These are phyloP conservation scores for Xestobium rufovillosum DNA, from an alignment of 2,888 invertebrate species.

Conservation along the genomic window DNA sequence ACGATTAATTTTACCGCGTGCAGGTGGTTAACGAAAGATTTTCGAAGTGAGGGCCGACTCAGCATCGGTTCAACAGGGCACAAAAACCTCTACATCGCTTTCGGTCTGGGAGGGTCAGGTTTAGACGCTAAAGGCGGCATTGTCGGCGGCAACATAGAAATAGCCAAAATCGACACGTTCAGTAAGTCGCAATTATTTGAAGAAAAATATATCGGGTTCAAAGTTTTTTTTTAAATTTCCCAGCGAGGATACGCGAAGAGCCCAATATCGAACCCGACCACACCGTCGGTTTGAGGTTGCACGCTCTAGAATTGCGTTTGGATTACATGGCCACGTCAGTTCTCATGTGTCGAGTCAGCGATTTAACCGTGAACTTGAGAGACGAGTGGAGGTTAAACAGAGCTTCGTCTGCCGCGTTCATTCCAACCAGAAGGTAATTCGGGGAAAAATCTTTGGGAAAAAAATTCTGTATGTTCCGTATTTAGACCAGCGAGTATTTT, in stretches of 20 bases:
- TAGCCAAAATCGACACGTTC: slow-evolving; percentile 81
- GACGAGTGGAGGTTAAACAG: slow-evolving; percentile 80
- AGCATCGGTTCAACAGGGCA: slow-evolving; percentile 92
- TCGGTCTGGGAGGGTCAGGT: slow-evolving; percentile 82
- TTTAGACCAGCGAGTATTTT: slow-evolving; percentile 79
- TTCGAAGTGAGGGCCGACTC: slow-evolving; percentile 83
- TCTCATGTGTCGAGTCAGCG: slow-evolving; percentile 81
- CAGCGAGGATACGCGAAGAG: slow-evolving; percentile 84
- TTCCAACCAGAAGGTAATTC: slow-evolving; percentile 55
- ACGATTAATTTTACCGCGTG: neutral
- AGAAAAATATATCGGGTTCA: slow-evolving; percentile 2
- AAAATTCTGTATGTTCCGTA: slow-evolving; percentile 17
- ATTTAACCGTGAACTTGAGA: slow-evolving; percentile 67
- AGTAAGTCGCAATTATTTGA: slow-evolving; percentile 44
- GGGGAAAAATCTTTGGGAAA: neutral
- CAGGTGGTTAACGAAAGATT: slow-evolving; percentile 88
- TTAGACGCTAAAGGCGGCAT: slow-evolving; percentile 96
- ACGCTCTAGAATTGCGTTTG: slow-evolving; percentile 80
- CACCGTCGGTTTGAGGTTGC: slow-evolving; percentile 70
- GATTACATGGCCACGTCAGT: slow-evolving; percentile 99
- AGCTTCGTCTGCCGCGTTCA: slow-evolving; percentile 45
- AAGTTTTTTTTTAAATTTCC: slow-evolving; percentile 21
- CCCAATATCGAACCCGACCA: slow-evolving; percentile 86
- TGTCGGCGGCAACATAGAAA: slow-evolving; percentile 91
- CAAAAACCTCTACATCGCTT: slow-evolving; percentile 84